phyloP scores from a whole-genome alignment of 2,797 vertebrate genomes.

The Spinus olivaceus region DNA sequence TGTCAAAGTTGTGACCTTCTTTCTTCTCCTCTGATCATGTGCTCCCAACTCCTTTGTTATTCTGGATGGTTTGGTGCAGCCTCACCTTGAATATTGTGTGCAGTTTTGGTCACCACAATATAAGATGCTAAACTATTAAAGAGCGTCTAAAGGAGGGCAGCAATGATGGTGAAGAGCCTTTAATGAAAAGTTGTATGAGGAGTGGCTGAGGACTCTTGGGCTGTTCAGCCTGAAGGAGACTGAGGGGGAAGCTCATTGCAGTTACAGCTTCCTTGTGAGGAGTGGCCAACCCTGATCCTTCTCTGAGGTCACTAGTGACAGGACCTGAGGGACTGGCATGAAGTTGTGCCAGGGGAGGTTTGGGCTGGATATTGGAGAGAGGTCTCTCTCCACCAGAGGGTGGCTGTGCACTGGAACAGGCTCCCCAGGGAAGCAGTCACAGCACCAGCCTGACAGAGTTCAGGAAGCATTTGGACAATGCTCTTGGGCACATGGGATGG shows the following conservation, averaged over 20 bases:
- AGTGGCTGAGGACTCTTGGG: neutral
- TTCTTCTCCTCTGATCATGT: neutral
- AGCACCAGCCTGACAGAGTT: neutral
- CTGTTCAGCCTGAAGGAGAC: neutral
- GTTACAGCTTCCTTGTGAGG: neutral
- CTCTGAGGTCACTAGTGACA: neutral
- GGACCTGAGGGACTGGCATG: neutral
- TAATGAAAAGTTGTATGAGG: accelerated
- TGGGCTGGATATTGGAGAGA: neutral
- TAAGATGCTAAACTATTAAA: neutral
- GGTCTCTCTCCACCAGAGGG: neutral
- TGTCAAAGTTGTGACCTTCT: neutral
- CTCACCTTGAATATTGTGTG: neutral
- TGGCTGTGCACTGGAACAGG: neutral
- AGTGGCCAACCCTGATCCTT: too few relatives aligned
- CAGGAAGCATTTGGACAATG: too few relatives aligned
- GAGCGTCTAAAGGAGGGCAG: neutral
- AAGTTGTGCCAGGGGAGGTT: neutral
- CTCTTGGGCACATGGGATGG: neutral
- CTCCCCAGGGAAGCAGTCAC: neutral
- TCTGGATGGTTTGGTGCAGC: neutral
- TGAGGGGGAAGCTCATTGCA: neutral
- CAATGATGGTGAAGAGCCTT: accelerated
- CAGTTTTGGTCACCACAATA: neutral
- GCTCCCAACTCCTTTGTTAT: neutral